Conservation (phyloP, 2,888 invertebrate genomes). For the Eulithis prunata region DNA sequence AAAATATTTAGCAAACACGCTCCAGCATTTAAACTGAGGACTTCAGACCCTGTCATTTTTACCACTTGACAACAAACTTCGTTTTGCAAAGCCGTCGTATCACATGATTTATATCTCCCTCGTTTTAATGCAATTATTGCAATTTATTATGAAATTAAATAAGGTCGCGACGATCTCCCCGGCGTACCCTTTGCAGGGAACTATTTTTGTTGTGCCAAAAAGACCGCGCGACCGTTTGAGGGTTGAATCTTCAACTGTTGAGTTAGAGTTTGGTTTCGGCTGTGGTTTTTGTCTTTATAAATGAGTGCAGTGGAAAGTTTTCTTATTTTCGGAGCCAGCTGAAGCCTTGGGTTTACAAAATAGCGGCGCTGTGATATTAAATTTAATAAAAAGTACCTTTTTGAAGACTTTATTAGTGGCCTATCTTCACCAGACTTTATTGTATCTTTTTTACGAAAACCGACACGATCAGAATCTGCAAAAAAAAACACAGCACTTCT, state of each 20-base stretch:
- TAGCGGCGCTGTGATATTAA: not conserved
- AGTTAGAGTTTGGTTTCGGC: slow-evolving; percentile 60
- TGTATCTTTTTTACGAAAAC: too few species aligned
- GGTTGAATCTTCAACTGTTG: slow-evolving; percentile 66
- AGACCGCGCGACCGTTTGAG: slow-evolving; percentile 49
- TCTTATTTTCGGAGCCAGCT: slow-evolving; percentile 77
- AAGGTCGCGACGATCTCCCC: slow-evolving; percentile 69
- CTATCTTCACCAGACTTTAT: too few species aligned
- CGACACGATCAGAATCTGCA: too few species aligned
- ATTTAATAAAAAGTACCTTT: too few species aligned
- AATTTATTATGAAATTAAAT: slow-evolving; percentile 83
- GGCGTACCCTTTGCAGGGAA: slow-evolving; percentile 68
- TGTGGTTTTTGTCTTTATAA: slow-evolving; percentile 59
- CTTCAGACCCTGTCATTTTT: slow-evolving; percentile 41
- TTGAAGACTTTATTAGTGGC: too few species aligned
- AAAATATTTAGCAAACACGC: slow-evolving; percentile 21
- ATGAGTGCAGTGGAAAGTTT: slow-evolving; percentile 67
- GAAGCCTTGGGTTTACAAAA: not conserved
- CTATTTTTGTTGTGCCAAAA: slow-evolving; percentile 56
- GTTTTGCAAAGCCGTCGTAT: slow-evolving; percentile 51
- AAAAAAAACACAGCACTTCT: too few species aligned
- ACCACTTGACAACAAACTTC: slow-evolving; percentile 53
- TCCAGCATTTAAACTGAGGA: slow-evolving; percentile 23
- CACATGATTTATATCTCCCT: slow-evolving; percentile 72
- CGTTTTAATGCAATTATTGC: slow-evolving; percentile 80